These are phyloP conservation scores for Hirudo medicinalis DNA, from an alignment of 1,140 invertebrate genomes.

Conservation along the genomic window DNA sequence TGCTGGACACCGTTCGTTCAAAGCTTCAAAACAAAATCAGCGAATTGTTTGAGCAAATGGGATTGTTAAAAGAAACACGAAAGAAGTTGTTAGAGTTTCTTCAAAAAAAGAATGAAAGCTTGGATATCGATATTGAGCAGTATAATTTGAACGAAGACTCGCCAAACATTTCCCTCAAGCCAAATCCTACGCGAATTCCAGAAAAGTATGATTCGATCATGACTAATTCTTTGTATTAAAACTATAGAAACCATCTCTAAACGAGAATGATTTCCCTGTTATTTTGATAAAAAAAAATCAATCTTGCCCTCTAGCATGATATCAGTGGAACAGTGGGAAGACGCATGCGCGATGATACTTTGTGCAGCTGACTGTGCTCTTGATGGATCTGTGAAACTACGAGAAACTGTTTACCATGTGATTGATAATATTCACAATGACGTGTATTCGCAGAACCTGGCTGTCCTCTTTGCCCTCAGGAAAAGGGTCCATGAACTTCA, in stretches of 20 bases:
- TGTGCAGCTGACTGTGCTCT: neutral
- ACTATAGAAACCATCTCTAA: too few relatives aligned
- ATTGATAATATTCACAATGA: neutral
- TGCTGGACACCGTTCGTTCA: slow-evolving; percentile 57
- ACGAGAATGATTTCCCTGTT: too few relatives aligned
- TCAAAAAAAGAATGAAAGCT: slow-evolving; percentile 61
- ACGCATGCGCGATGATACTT: neutral
- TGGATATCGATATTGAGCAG: slow-evolving; percentile 55
- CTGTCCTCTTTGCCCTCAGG: slow-evolving; percentile 4
- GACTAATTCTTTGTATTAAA: neutral
- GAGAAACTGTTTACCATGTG: neutral
- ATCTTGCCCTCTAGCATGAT: neutral
- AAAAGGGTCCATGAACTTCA: slow-evolving; percentile 5
- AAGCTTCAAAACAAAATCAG: slow-evolving; percentile 57
- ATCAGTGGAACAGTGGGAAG: neutral
- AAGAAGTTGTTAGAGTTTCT: slow-evolving; percentile 60
- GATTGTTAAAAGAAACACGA: slow-evolving; percentile 61
- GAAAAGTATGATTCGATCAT: slow-evolving; percentile 45
- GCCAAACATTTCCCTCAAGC: slow-evolving; percentile 63
- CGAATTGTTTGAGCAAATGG: slow-evolving; percentile 68
- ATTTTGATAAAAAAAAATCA: neutral
- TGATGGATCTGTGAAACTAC: neutral
- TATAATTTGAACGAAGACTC: slow-evolving; percentile 58
- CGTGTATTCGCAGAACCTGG: slow-evolving; percentile 2
- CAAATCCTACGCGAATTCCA: slow-evolving; percentile 57